Evolutionary conservation across 1,140 invertebrate species (phyloP).

Genomic region (Drosophila novamexicana): DNA sequence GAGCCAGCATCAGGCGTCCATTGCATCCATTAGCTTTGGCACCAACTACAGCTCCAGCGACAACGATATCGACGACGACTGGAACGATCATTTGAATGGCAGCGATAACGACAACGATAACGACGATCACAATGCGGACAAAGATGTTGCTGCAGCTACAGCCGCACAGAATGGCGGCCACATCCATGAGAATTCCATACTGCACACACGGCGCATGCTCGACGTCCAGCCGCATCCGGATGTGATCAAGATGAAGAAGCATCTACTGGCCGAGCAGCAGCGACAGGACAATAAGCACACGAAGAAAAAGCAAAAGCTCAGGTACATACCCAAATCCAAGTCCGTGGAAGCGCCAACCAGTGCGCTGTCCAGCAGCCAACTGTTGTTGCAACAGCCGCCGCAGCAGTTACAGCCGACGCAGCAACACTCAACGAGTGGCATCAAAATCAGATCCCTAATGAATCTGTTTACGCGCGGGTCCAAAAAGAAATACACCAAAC

Average conservation of each 20-base stretch:
- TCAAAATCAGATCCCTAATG: constrained; percentile 56
- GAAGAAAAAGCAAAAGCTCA: constrained; percentile 49
- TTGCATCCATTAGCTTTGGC: constrained; percentile 76
- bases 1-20: constrained; percentile 49
- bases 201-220: constrained; percentile 65
- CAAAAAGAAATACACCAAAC: constrained; percentile 75
- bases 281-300: constrained; percentile 58
- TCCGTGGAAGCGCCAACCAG: constrained; percentile 51
- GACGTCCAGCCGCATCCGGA: constrained; percentile 79
- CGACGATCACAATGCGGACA: constrained; percentile 1
- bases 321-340: constrained; percentile 63
- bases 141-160: neutral
- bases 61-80: constrained; percentile 4
- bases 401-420: constrained; percentile 34
- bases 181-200: constrained; percentile 60
- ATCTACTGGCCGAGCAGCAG: constrained; percentile 53
- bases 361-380: constrained; percentile 15
- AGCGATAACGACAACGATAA: constrained; percentile 30
- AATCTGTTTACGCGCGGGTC: constrained; percentile 63
- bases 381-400: constrained; percentile 7
- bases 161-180: constrained; percentile 31
- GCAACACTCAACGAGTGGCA: constrained; percentile 59
- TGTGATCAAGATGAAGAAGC: constrained; percentile 75
- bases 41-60: constrained; percentile 57
- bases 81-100: constrained; percentile 11